phyloP scores from a whole-genome alignment of 2,888 invertebrate species.

The Ferrisia virgata region DNA sequence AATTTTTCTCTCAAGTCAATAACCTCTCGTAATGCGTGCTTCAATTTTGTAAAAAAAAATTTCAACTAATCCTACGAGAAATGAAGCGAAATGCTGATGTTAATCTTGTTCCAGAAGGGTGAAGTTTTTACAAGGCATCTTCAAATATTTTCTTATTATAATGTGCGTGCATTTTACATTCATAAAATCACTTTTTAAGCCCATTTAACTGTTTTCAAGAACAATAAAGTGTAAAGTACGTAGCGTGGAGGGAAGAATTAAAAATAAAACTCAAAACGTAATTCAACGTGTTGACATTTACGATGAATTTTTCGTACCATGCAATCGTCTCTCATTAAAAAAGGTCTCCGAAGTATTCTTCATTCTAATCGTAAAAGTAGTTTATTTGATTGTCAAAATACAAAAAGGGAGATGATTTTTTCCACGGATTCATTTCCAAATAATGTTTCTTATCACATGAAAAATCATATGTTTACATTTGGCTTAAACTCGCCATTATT shows the following conservation, averaged over 20 bases:
- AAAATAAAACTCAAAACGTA: not conserved
- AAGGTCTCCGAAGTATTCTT: not conserved
- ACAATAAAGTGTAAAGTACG: not conserved
- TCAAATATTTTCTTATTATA: too few relatives aligned
- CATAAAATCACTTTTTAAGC: not conserved
- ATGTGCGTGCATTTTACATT: not conserved
- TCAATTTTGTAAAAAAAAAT: not conserved
- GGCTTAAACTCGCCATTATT: not conserved
- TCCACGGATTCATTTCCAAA: not conserved
- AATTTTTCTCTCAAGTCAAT: not conserved
- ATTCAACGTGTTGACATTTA: not conserved
- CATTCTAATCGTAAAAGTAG: not conserved
- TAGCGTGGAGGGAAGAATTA: not conserved
- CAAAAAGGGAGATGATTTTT: not conserved
- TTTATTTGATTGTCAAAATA: not conserved
- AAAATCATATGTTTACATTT: not conserved
- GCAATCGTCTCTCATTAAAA: not conserved
- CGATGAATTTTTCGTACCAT: not conserved
- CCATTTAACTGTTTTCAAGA: not conserved
- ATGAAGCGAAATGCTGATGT: too few relatives aligned
- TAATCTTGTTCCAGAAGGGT: too few relatives aligned
- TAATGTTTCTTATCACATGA: not conserved
- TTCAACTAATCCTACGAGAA: too few relatives aligned
- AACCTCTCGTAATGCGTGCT: not conserved
- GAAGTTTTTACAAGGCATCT: too few relatives aligned